Conservation (phyloP, 1,140 invertebrate species). For the Delia radicum region DNA sequence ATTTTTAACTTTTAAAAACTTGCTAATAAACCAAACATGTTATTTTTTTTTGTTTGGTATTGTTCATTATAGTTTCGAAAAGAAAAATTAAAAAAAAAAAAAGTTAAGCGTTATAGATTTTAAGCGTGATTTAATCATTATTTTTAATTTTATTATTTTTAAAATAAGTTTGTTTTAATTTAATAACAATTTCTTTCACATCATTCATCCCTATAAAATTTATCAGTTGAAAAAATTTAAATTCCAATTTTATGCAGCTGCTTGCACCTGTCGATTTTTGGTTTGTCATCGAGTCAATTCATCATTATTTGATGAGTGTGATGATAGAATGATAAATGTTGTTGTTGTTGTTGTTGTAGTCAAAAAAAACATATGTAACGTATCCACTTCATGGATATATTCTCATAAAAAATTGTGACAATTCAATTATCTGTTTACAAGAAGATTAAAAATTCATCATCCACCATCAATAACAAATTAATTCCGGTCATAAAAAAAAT, state of each 20-base stretch:
- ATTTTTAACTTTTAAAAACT: background rate
- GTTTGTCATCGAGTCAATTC: background rate
- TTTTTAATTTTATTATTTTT: background rate
- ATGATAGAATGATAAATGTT: background rate
- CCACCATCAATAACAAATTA: conserved; percentile 22
- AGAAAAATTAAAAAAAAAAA: too few relatives aligned
- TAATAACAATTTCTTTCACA: background rate
- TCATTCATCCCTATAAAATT: background rate
- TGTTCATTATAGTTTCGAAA: too few relatives aligned
- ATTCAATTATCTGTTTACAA: conserved; percentile 18
- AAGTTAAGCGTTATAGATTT: background rate
- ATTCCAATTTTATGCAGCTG: background rate
- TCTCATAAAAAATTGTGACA: background rate
- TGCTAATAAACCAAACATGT: background rate
- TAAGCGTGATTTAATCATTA: background rate
- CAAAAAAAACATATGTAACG: background rate
- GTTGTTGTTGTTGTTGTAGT: background rate
- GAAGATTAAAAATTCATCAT: conserved; percentile 8
- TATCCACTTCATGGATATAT: background rate
- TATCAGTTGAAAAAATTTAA: background rate
- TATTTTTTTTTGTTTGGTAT: background rate
- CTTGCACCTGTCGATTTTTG: conserved; percentile 18
- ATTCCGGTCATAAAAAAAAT: conserved; percentile 10
- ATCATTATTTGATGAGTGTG: background rate
- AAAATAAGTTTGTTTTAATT: background rate